Base-by-base conservation (phyloP, 2,888 invertebrate species). In the Leptinotarsa juncta region DNA sequence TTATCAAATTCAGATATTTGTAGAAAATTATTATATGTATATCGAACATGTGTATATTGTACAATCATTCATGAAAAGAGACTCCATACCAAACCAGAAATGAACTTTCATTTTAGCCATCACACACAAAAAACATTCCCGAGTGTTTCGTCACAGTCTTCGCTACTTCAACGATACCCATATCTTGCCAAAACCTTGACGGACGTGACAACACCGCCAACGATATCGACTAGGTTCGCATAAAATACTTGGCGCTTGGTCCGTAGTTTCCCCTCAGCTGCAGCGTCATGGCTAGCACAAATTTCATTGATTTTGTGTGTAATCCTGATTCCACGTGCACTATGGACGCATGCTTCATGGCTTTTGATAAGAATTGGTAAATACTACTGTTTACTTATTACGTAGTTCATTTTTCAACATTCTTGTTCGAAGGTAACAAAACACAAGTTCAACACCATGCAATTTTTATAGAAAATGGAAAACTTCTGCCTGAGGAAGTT, bases 341-440 rank as follows among this genome's bases (percentile, higher is more conserved):
- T 87, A 96, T 96, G 96, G 96, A 96, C 90, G 96, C 95, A 86
- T 96, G 96, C 89, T 96, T 96, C 88, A 93, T 94, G 84, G 95
- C 96, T 81, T 96, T 96, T 89, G 96, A 96, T 89, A 95, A 95
- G 88, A 95, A 96, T 89, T 93, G 94, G 94, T 95, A 90, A 67
- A 67, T 76, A 65, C 57, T 16, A 65, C 42, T 49, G 15, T 68
- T 60, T 67, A 23, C 49, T 18, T 26, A n/a, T 62, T 18, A n/a
- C 16, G 51, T 51, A 32, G 60, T 26, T 60, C 23, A 23, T 26
- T 60, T 60, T 53, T 53, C 18, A 18, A 53, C 18, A 18, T 12
- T 10, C 1, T 53, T 53, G n/a, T 42, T 42, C 18, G 3, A 18
- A 18, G 18, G 53, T 18, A 18, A 53, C 53, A 18, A 3, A 12